A percentile compares a stretch with the other conserved stretches of the same genome.
phyloP scores from a whole-genome alignment of 2,113 vertebrate genomes.

The Grus americana region DNA sequence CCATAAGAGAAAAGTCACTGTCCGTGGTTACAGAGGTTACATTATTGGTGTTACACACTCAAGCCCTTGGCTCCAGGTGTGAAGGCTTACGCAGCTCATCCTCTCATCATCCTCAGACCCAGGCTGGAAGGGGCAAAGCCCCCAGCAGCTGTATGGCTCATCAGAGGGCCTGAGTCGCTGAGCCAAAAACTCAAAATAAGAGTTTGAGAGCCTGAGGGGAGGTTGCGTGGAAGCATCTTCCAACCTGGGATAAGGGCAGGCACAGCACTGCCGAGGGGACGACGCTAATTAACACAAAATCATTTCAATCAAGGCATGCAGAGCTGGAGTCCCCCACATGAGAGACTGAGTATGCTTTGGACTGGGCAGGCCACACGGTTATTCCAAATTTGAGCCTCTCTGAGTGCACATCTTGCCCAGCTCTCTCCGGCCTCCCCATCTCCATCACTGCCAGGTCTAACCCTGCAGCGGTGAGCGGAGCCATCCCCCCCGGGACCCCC shows the following conservation, averaged over 20 bases:
- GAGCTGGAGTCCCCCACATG: neutral
- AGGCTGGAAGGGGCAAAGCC: neutral
- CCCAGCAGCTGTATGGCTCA: neutral
- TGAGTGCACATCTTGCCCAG: neutral
- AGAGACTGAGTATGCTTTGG: neutral
- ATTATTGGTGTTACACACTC: neutral
- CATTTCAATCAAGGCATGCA: neutral
- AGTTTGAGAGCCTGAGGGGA: neutral
- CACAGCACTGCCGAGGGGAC: neutral
- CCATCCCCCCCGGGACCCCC: fast-evolving
- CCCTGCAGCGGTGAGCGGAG: fast-evolving
- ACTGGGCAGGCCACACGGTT: fast-evolving
- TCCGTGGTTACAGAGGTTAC: fast-evolving
- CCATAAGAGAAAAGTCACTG: neutral
- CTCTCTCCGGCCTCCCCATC: no score
- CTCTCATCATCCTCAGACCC: neutral
- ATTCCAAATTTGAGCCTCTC: neutral
- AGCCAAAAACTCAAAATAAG: neutral
- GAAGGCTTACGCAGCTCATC: neutral
- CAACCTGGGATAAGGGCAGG: neutral
- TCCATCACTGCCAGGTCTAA: neutral
- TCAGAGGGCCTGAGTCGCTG: neutral
- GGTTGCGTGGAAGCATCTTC: neutral
- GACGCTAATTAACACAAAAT: neutral
- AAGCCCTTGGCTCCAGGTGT: neutral